Evolutionary conservation across 2,888 invertebrate species (phyloP), one percentile per base, ranked within the genome.

Genomic region (Isotomurus palustris): DNA sequence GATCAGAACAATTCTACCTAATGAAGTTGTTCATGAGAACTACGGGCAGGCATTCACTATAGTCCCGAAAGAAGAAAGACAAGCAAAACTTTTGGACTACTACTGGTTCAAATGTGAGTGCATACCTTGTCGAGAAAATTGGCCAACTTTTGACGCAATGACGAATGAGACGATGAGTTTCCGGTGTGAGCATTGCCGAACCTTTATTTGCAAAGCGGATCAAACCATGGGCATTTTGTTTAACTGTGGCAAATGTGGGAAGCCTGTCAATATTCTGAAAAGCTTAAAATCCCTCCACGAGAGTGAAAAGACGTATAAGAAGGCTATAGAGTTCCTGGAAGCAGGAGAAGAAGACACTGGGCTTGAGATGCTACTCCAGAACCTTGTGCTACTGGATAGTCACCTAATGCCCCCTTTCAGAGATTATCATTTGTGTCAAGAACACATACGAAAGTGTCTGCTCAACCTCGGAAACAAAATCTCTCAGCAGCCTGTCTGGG

Each of bases 11-110:
- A 75, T 89, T 50, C 72, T 77, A 4, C 75, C 80, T 0, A 86
- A 86, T 0, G 85, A 86, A 40, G 72, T 81, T n/a, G 81, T 90
- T 0, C 83, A 85, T 0, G 91, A 91, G 72, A 90, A 90, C 76
- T 91, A 91, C 73, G 91, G 90, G 0, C 89, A 89, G 0, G 81
- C 86, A 69, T 90, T 87, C 73, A 82, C 81, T 0, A 80, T 83
- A 61, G 77, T 76, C 66, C 75, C 74, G 45, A 70, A 80, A 3
- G 74, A 75, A 24, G 81, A 83, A 47, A 79, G 91, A 3, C 84
- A 84, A 72, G 77, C 82, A 45, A 77, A 82, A 0, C 75, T 90
- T 1, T 36, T 59, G 29, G 66, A 63, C 8, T 57, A 58, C 21
- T 69, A 66, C 40, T 63, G 88, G 83, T 91, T 91, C 73, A 77